Evolutionary conservation across 2,113 vertebrate species (phyloP).

Genomic region (Chloropsis cyanopogon): DNA sequence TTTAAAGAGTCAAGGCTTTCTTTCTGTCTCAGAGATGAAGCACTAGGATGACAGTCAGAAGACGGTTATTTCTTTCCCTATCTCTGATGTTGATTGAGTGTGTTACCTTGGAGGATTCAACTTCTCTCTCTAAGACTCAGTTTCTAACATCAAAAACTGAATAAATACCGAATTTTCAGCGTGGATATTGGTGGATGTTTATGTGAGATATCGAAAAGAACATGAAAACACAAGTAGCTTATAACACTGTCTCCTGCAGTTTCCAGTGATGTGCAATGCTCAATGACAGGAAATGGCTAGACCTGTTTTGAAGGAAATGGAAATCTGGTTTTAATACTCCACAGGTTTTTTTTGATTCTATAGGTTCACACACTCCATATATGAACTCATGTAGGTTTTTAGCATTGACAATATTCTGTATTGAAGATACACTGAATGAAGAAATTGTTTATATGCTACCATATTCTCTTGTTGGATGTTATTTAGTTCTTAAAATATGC

Average conservation of each 20-base stretch:
- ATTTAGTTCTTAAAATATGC: not conserved
- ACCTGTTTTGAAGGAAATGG: not conserved
- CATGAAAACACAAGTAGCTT: not conserved
- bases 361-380: not conserved
- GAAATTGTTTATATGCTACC: not conserved
- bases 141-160: not conserved
- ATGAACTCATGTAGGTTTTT: not conserved
- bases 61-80: not conserved
- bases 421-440: not conserved
- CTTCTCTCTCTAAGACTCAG: not conserved
- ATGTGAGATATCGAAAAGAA: not conserved
- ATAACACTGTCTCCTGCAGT: not conserved
- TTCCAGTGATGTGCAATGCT: not conserved
- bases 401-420: not conserved
- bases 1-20: not conserved
- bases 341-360: not conserved
- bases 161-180: not conserved
- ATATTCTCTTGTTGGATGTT: not conserved
- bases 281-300: not conserved
- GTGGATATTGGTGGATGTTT: not conserved
- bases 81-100: not conserved
- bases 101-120: not conserved
- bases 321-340: not conserved
- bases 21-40: not conserved
- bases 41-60: not conserved